Percentiles rank a stretch among this genome's conserved stretches.
Conservation (phyloP, 1,140 invertebrate genomes). For the Procambarus clarkii region DNA sequence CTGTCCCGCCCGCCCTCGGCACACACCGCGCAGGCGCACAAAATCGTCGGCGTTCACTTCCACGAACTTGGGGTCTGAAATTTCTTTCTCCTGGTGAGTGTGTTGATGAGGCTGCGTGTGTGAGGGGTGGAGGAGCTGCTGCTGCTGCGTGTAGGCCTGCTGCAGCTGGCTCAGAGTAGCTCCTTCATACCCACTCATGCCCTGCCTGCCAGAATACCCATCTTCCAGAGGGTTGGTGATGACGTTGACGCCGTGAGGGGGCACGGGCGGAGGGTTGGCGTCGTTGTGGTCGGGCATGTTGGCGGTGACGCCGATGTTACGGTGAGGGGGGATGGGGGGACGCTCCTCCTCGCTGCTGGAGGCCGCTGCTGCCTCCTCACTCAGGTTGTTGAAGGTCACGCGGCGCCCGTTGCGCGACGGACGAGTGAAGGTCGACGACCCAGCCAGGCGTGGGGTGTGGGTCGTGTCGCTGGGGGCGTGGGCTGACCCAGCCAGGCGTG, state of each 20-base stretch:
- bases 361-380: constrained; percentile 72
- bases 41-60: constrained; percentile 73
- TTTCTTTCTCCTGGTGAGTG: constrained; percentile 74
- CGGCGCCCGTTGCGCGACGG: constrained; percentile 65
- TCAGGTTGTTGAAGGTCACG: constrained; percentile 61
- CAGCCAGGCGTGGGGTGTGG: background rate
- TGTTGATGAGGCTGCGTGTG: constrained; percentile 9
- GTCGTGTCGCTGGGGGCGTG: too few species aligned
- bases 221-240: constrained; percentile 76
- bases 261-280: constrained; percentile 71
- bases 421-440: constrained; percentile 73
- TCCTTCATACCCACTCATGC: background rate
- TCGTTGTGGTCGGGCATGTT: constrained; percentile 63
- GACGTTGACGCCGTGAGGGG: constrained; percentile 76
- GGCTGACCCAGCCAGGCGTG: too few species aligned
- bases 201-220: constrained; percentile 22
- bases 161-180: constrained; percentile 57
- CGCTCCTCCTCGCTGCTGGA: constrained; percentile 81
- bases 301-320: constrained; percentile 81
- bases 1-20: constrained; percentile 74
- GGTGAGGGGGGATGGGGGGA: constrained; percentile 90
- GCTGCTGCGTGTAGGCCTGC: constrained; percentile 53
- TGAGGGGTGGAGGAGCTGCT: constrained; percentile 18
- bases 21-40: constrained; percentile 69
- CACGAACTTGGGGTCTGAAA: constrained; percentile 75